Evolutionary conservation across 2,888 invertebrate species (phyloP).

Genomic region (Drosophila greeni): DNA sequence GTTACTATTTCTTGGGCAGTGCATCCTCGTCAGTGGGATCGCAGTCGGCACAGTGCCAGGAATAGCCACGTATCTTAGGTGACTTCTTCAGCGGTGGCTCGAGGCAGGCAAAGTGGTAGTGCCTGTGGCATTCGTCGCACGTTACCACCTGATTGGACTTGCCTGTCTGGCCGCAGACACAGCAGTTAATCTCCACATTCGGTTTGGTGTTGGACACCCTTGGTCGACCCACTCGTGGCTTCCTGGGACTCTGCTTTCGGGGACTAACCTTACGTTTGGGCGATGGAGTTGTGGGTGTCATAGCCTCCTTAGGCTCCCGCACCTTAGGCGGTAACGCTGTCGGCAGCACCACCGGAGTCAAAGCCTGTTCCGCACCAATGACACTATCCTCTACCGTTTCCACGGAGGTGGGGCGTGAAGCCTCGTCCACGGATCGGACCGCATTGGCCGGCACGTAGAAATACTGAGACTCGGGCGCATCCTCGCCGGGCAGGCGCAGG

Average conservation of each 20-base stretch:
- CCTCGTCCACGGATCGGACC: slow-evolving; percentile 77
- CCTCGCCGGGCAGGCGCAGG: slow-evolving; percentile 80
- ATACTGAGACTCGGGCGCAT: slow-evolving; percentile 89
- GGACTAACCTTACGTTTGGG: slow-evolving; percentile 74
- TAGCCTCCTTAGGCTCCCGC: slow-evolving; percentile 29
- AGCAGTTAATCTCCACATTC: slow-evolving; percentile 67
- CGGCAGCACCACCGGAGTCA: slow-evolving; percentile 29
- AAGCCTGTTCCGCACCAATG: slow-evolving; percentile 23
- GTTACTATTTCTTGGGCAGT: slow-evolving; percentile 41
- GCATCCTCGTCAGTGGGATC: slow-evolving; percentile 86
- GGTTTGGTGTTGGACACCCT: slow-evolving; percentile 54
- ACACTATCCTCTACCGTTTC: slow-evolving; percentile 77
- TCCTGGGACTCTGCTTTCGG: slow-evolving; percentile 68
- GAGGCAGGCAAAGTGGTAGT: slow-evolving; percentile 95
- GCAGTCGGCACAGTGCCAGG: slow-evolving; percentile 97
- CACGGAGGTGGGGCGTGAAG: slow-evolving; percentile 77
- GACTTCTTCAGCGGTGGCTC: slow-evolving; percentile 96
- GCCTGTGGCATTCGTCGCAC: slow-evolving; percentile 93
- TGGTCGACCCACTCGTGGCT: slow-evolving; percentile 53
- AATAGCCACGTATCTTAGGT: slow-evolving; percentile 95
- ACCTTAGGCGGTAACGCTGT: slow-evolving; percentile 15
- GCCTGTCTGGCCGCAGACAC: slow-evolving; percentile 72
- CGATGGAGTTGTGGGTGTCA: slow-evolving; percentile 24
- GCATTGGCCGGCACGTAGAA: slow-evolving; percentile 86
- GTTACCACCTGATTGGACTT: slow-evolving; percentile 80